A percentile compares a stretch with the other conserved stretches of the same genome.
phyloP scores from a whole-genome alignment of 2,113 vertebrate genomes.

The Myocastor coypus region DNA sequence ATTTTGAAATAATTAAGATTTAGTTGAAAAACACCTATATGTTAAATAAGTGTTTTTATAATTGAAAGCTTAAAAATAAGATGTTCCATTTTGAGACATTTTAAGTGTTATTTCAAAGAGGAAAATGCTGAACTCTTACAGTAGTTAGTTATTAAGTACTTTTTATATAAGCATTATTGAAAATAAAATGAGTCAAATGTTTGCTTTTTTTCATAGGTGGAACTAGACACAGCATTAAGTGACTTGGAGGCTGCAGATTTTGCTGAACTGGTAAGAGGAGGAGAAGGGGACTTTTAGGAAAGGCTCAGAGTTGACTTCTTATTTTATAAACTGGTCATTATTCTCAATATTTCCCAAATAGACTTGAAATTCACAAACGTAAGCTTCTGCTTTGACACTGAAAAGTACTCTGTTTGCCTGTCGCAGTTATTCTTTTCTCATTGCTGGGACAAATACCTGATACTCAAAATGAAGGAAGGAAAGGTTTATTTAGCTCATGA shows the following conservation, averaged over 20 bases:
- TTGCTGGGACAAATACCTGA: no score
- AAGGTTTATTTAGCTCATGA: background rate
- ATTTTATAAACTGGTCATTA: slow-evolving; percentile 35
- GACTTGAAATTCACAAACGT: background rate
- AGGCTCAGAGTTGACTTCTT: background rate
- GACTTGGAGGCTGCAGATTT: slow-evolving; percentile 98
- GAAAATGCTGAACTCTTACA: background rate
- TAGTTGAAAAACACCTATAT: slow-evolving; percentile 16
- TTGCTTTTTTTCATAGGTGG: slow-evolving; percentile 86
- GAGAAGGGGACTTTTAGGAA: background rate
- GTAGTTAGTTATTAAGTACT: background rate
- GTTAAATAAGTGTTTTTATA: slow-evolving; percentile 36
- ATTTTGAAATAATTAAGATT: slow-evolving; percentile 20
- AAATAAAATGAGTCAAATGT: slow-evolving; percentile 37
- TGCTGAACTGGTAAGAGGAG: slow-evolving; percentile 94
- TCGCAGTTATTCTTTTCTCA: no score
- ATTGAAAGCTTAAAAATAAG: slow-evolving; percentile 41
- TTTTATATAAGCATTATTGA: background rate
- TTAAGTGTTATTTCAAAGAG: background rate
- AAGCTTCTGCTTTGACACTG: background rate
- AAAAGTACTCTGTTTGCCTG: background rate
- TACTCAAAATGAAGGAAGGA: no score
- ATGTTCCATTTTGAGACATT: slow-evolving; percentile 18
- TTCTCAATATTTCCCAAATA: slow-evolving; percentile 11
- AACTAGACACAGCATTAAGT: slow-evolving; percentile 94